Evolutionary conservation across 2,797 vertebrate genomes (phyloP), one percentile per base, ranked within the genome.

Genomic region (Anguilla marmorata): DNA sequence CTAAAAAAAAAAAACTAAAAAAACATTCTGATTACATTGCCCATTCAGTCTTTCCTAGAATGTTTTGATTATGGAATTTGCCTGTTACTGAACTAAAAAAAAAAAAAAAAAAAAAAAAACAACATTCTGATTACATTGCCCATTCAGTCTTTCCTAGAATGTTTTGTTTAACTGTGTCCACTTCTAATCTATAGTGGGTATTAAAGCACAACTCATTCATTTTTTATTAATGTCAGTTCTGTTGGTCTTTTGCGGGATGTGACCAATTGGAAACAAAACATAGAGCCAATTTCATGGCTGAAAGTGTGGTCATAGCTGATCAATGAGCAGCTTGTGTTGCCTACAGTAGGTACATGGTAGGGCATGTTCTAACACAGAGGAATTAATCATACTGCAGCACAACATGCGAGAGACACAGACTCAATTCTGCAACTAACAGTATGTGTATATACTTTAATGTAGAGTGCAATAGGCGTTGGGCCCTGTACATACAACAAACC

Each of bases 91-190:
- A 72, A 60, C 19, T 24, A 4, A n/a, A 24, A 16, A 60, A 60
- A 60, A 60, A 60, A 60, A 37, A 37, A 37, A 41, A 41, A 41
- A 41, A 41, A 56, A 56, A 56, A 58, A 58, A 58, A 58, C 1
- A 41, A 41, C 1, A 58, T 58, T 27, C n/a, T 66, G 63, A 66
- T 69, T 69, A 69, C 63, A 69, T 27, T n/a, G 27, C 63, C 27
- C n/a, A 27, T 69, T 69, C 63, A n/a, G 21, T n/a, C 63, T 66
- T n/a, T 66, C 63, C 63, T 69, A n/a, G 63, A 69, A 69, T n/a
- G 24, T 27, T 27, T 11, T 27, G 63, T 8, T 69, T 69, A n/a
- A 69, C 63, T 27, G 24, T n/a, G n/a, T 27, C 63, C 63, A 69
- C 63, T 69, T 8, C 63, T 69, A 69, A n/a, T 69, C 63, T 27